These are phyloP conservation scores for Cephus spinipes DNA, from an alignment of 2,888 invertebrate genomes.

Conservation along the genomic window DNA sequence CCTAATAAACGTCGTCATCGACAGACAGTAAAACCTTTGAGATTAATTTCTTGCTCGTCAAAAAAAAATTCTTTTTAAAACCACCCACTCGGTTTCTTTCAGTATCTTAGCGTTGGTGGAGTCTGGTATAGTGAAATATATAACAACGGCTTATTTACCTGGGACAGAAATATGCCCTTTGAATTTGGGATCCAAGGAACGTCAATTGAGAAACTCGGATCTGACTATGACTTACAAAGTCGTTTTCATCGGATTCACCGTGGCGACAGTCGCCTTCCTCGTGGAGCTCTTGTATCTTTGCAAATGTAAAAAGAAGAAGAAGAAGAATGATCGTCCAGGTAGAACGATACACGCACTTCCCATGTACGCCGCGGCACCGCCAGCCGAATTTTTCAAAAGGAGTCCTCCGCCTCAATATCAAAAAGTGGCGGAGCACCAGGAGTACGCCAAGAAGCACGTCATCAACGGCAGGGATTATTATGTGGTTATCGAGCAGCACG, in stretches of 20 bases:
- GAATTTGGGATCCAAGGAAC: constrained; percentile 83
- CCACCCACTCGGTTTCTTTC: constrained; percentile 41
- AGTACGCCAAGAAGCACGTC: constrained; percentile 68
- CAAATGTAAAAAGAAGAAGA: constrained; percentile 17
- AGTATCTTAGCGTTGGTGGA: constrained; percentile 79
- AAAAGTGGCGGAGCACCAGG: constrained; percentile 42
- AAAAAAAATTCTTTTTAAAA: background rate
- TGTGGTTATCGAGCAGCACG: constrained; percentile 73
- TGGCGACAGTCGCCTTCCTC: constrained; percentile 75
- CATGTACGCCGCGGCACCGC: background rate
- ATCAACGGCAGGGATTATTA: constrained; percentile 85
- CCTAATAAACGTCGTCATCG: constrained; percentile 67
- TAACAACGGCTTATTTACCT: constrained; percentile 75
- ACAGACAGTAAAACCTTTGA: constrained; percentile 73
- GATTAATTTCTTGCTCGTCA: background rate
- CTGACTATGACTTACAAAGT: constrained; percentile 84
- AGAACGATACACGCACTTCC: constrained; percentile 7
- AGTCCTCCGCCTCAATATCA: constrained; percentile 59
- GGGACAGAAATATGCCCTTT: constrained; percentile 84
- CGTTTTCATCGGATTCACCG: constrained; percentile 76
- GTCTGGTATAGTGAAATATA: constrained; percentile 80
- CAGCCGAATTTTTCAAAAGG: constrained; percentile 21
- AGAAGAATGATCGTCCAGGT: background rate
- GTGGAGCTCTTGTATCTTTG: constrained; percentile 69
- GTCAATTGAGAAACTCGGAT: constrained; percentile 81